These are phyloP conservation scores for Menidia menidia DNA, from an alignment of 2,797 vertebrate species.

Conservation along the genomic window DNA sequence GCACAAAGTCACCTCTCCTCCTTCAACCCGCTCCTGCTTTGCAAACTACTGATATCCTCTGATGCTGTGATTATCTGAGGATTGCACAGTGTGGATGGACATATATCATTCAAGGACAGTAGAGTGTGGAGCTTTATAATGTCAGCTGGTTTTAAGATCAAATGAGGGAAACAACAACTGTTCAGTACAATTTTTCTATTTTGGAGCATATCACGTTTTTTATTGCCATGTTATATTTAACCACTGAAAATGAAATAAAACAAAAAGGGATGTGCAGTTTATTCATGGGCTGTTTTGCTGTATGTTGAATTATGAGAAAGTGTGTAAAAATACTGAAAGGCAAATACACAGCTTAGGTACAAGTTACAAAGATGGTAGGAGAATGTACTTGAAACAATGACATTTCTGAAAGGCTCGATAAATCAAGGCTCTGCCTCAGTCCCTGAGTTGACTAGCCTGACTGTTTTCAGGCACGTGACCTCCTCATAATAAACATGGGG, in stretches of 20 bases:
- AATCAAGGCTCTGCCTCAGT: slow-evolving; percentile 1
- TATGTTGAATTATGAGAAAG: neutral
- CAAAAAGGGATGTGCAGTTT: neutral
- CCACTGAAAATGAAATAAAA: neutral
- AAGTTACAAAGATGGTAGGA: neutral
- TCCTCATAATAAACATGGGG: slow-evolving; percentile 18
- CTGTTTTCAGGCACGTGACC: slow-evolving; percentile 14
- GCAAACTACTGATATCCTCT: slow-evolving; percentile 44
- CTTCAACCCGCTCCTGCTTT: slow-evolving; percentile 31
- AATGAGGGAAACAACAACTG: slow-evolving; percentile 1
- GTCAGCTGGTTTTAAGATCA: slow-evolving; percentile 10
- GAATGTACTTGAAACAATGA: neutral
- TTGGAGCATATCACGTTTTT: neutral
- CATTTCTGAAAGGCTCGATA: slow-evolving; percentile 4
- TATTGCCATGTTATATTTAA: neutral
- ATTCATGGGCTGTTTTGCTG: too few species aligned
- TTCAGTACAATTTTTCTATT: slow-evolving; percentile 16
- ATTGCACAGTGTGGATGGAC: slow-evolving; percentile 24
- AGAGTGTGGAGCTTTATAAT: slow-evolving; percentile 27
- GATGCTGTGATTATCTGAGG: slow-evolving; percentile 58
- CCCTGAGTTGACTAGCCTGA: too few species aligned
- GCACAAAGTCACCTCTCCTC: slow-evolving; percentile 64
- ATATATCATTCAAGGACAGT: slow-evolving; percentile 42
- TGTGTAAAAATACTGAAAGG: slow-evolving; percentile 5
- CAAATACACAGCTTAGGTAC: neutral